These are phyloP conservation scores for Myotis brandtii DNA, from an alignment of 2,113 vertebrate genomes.

Conservation along the genomic window DNA sequence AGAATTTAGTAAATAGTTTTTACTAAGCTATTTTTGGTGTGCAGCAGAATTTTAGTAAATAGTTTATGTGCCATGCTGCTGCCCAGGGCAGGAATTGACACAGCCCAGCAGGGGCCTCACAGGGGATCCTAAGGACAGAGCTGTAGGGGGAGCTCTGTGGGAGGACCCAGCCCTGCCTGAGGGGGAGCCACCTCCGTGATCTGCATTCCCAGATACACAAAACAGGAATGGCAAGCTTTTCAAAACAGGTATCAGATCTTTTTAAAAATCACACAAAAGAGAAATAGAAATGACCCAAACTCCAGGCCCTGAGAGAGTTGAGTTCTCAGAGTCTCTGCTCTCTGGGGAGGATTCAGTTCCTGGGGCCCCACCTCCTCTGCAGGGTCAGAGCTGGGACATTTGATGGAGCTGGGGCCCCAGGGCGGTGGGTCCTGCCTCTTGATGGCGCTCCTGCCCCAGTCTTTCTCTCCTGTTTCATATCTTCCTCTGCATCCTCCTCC, in stretches of 20 bases:
- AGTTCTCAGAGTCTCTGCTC: fast-evolving
- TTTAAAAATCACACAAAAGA: neutral
- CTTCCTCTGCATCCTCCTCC: neutral
- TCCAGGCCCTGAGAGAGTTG: neutral
- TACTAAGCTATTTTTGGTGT: neutral
- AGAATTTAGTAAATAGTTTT: neutral
- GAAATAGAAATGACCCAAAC: neutral
- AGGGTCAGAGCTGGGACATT: neutral
- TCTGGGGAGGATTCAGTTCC: neutral
- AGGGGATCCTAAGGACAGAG: neutral
- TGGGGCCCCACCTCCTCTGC: fast-evolving
- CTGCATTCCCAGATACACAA: neutral
- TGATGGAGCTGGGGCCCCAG: neutral
- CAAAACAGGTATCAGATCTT: neutral
- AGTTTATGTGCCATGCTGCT: no score
- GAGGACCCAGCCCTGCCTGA: neutral
- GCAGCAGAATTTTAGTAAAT: neutral
- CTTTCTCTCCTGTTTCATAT: neutral
- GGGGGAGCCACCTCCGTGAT: neutral
- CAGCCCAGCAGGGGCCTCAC: neutral
- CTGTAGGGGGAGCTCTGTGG: neutral
- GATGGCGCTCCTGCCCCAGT: fast-evolving
- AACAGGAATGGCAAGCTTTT: neutral
- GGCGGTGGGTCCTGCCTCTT: neutral
- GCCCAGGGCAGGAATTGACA: neutral